phyloP scores from a whole-genome alignment of 2,888 invertebrate genomes.

The Trichogramma evanescens region DNA sequence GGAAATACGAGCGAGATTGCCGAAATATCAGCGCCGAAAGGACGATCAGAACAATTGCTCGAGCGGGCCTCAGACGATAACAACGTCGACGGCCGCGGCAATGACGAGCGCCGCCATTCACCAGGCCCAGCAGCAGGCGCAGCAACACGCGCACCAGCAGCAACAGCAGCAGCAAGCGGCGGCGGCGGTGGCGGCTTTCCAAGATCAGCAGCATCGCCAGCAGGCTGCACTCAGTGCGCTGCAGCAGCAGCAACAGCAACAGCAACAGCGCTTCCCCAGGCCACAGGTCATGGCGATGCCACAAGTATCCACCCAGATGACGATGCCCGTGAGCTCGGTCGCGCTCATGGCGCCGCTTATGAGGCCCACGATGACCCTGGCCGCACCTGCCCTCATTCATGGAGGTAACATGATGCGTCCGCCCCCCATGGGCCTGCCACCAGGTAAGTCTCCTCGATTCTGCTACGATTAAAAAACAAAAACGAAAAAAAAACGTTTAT shows the following conservation, averaged over 20 bases:
- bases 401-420: constrained; percentile 61
- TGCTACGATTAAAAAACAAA: not conserved
- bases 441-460: constrained; percentile 53
- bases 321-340: constrained; percentile 49
- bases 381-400: constrained; percentile 51
- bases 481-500: too few species aligned
- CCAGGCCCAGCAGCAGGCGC: constrained; percentile 36
- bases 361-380: constrained; percentile 50
- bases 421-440: constrained; percentile 58
- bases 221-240: constrained; percentile 47
- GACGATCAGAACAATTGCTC: constrained; percentile 41
- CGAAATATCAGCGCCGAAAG: constrained; percentile 58
- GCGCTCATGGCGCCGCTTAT: constrained; percentile 52
- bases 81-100: constrained; percentile 36
- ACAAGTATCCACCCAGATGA: constrained; percentile 42
- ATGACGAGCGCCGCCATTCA: constrained; percentile 31
- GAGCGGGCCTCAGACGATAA: constrained; percentile 31
- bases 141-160: constrained; percentile 39
- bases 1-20: constrained; percentile 67
- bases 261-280: constrained; percentile 49
- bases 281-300: constrained; percentile 49
- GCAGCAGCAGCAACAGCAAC: constrained; percentile 46
- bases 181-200: constrained; percentile 46
- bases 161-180: constrained; percentile 41
- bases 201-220: constrained; percentile 46